Conservation (phyloP, 2,113 vertebrate genomes). For the Malurus elegans region DNA sequence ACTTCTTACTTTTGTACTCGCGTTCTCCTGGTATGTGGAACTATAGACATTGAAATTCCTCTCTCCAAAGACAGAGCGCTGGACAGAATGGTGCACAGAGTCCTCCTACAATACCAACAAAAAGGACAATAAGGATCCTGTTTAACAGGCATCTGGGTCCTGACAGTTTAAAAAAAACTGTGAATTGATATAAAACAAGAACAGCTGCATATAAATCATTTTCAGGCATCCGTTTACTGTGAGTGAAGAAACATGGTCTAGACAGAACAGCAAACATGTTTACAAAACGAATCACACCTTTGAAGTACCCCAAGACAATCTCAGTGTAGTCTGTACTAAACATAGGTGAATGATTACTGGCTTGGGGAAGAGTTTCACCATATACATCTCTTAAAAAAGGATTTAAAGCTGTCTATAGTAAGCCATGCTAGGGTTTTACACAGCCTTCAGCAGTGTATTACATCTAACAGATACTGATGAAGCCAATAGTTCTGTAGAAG, state of each 20-base stretch:
- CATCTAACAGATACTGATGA: background rate
- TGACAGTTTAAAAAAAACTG: conserved; percentile 32
- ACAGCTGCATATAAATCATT: conserved; percentile 59
- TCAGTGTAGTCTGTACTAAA: conserved; percentile 10
- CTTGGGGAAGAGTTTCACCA: background rate
- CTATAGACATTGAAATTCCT: conserved; percentile 88
- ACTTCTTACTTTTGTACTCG: conserved; percentile 78
- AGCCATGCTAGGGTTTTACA: background rate
- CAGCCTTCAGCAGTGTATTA: background rate
- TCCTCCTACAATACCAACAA: conserved; percentile 80
- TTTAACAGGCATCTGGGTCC: conserved; percentile 59
- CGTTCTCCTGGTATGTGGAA: conserved; percentile 72
- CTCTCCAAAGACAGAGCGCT: conserved; percentile 92
- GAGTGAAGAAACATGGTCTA: conserved; percentile 60
- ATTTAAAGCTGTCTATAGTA: background rate
- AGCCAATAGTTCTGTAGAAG: background rate
- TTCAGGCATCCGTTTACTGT: conserved; percentile 41
- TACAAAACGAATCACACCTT: conserved; percentile 9
- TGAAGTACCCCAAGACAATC: background rate
- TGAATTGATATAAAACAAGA: conserved; percentile 62
- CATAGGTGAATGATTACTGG: background rate
- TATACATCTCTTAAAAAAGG: background rate
- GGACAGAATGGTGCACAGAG: conserved; percentile 72
- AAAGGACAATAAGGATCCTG: conserved; percentile 61
- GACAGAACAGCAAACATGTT: conserved; percentile 60